phyloP scores from a whole-genome alignment of 2,797 vertebrate species.

The Menidia menidia region DNA sequence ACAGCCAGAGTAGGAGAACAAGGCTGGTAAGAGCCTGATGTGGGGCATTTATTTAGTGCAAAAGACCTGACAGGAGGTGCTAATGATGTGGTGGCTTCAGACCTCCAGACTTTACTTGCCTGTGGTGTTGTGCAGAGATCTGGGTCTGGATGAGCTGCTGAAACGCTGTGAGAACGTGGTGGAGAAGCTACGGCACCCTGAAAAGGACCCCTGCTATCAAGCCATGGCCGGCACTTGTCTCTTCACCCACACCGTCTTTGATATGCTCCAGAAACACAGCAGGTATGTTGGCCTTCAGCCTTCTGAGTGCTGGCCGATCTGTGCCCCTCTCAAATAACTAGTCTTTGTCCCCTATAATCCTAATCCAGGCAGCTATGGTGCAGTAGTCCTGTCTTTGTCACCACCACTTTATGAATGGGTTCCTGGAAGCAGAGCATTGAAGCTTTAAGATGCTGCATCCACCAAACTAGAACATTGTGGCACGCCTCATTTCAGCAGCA shows the following conservation, averaged over 20 bases:
- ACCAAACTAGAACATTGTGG: too few species aligned
- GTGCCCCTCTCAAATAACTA: neutral
- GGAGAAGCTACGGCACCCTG: slow-evolving; percentile 80
- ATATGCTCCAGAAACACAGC: slow-evolving; percentile 82
- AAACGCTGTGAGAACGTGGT: slow-evolving; percentile 73
- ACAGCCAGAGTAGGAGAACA: too few species aligned
- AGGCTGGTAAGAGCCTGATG: too few species aligned
- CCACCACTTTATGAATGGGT: too few species aligned
- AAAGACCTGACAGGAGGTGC: too few species aligned
- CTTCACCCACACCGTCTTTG: slow-evolving; percentile 74
- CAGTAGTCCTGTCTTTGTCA: neutral
- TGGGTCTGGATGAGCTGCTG: slow-evolving; percentile 81
- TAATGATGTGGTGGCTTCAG: neutral
- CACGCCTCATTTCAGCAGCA: too few species aligned
- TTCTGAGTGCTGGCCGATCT: neutral
- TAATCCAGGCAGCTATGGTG: neutral
- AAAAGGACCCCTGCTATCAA: slow-evolving; percentile 77
- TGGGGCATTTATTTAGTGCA: too few species aligned
- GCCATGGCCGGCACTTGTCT: slow-evolving; percentile 82
- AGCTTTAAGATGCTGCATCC: too few species aligned
- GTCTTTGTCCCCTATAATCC: too few species aligned
- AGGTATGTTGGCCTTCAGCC: slow-evolving; percentile 61
- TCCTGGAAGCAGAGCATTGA: too few species aligned
- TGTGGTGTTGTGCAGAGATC: slow-evolving; percentile 62
- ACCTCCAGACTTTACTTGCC: neutral